phyloP scores from a whole-genome alignment of 2,113 vertebrate species.

The Triplophysa tibetana region DNA sequence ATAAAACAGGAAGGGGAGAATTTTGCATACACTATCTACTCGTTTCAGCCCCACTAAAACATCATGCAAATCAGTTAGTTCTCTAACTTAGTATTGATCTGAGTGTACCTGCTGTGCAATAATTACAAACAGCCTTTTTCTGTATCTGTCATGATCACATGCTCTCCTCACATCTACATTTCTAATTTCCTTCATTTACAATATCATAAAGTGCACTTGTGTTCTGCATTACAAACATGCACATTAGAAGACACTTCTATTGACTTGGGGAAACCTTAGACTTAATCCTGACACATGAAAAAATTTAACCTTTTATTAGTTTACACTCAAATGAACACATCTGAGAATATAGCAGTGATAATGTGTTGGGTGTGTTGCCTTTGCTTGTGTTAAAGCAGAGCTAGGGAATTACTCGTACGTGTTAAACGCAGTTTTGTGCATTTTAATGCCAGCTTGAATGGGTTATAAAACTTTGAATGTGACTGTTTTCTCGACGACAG shows the following conservation, averaged over 20 bases:
- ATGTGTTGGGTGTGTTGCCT: not conserved
- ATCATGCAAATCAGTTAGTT: no score
- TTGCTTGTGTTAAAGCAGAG: not conserved
- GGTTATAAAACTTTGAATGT: slow-evolving; percentile 24
- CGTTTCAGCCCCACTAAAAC: no score
- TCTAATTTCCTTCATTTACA: not conserved
- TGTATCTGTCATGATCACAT: not conserved
- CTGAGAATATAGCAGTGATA: not conserved
- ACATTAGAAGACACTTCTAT: not conserved
- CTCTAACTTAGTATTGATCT: no score
- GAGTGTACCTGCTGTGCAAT: no score
- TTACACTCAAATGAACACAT: not conserved
- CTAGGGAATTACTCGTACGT: slow-evolving; percentile 1
- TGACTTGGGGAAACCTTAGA: not conserved
- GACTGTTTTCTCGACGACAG: slow-evolving; percentile 33
- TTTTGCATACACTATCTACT: no score
- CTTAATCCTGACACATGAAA: not conserved
- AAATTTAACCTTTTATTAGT: not conserved
- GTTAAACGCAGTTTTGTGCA: not conserved
- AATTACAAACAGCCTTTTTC: no score
- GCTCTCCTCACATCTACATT: not conserved
- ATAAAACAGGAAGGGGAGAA: not conserved
- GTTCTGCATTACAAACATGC: slow-evolving; percentile 1
- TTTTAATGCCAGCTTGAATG: slow-evolving; percentile 11
- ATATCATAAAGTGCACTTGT: not conserved